Evolutionary conservation across 2,113 vertebrate species (phyloP).

Genomic region (Aphyosemion australe): DNA sequence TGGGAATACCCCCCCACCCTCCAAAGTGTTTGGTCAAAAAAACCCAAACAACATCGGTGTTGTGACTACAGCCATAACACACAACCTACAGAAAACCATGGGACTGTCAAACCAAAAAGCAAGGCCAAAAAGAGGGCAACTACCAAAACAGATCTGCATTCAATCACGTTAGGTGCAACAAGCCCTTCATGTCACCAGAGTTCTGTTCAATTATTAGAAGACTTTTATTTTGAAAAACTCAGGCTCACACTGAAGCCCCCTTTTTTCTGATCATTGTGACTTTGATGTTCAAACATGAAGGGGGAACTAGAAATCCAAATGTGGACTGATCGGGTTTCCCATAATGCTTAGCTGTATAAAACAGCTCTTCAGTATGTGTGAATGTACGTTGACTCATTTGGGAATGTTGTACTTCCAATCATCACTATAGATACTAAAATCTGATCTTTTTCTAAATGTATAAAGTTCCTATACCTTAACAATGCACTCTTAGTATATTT

Average conservation of each 20-base stretch:
- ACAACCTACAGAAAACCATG: conserved; percentile 52
- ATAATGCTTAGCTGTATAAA: neutral
- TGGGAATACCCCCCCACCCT: neutral
- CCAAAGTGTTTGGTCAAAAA: neutral
- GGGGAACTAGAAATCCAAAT: too few species aligned
- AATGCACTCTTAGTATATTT: too few species aligned
- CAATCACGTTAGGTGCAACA: conserved; percentile 57
- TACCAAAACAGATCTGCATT: conserved; percentile 74
- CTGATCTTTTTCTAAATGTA: neutral
- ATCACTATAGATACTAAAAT: too few species aligned
- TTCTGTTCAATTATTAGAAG: conserved; percentile 1
- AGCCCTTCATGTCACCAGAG: conserved; percentile 3
- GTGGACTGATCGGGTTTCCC: too few species aligned
- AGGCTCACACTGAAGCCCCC: neutral
- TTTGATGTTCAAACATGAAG: too few species aligned
- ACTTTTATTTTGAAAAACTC: conserved; percentile 4
- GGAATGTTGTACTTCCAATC: neutral
- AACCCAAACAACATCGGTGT: neutral
- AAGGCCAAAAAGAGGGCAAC: conserved; percentile 66
- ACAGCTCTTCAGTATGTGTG: neutral
- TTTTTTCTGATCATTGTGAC: too few species aligned
- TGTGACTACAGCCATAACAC: conserved; percentile 38
- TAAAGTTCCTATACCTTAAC: too few species aligned
- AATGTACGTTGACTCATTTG: neutral
- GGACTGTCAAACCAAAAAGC: conserved; percentile 63